A percentile compares a stretch with the other conserved stretches of the same genome.
Evolutionary conservation across 2,113 vertebrate genomes (phyloP).

Genomic region (Felis chaus): DNA sequence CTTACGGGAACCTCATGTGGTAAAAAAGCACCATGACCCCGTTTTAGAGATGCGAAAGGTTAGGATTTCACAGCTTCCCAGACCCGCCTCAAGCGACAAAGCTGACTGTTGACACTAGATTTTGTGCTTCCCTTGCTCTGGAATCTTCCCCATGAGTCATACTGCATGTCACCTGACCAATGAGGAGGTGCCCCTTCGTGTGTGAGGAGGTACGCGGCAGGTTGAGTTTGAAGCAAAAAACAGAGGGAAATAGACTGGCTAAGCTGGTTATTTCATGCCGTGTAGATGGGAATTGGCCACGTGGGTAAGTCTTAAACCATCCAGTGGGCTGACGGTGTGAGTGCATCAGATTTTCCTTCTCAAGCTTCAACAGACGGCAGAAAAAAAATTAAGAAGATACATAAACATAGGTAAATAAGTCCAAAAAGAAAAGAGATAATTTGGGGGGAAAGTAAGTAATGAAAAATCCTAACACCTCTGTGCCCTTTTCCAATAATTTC

Average conservation of each 20-base stretch:
- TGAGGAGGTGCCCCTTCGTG: accelerated
- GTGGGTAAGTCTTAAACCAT: accelerated
- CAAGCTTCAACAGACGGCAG: background rate
- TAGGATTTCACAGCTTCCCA: background rate
- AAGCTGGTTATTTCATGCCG: background rate
- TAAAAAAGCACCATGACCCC: accelerated
- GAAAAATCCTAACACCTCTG: background rate
- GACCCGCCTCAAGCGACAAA: background rate
- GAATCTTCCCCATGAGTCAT: background rate
- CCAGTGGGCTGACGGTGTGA: background rate
- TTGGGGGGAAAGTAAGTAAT: background rate
- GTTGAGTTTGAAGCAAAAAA: background rate
- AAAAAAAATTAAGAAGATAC: background rate
- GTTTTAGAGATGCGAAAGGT: background rate
- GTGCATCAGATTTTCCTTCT: background rate
- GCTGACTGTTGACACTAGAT: background rate
- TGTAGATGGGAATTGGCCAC: background rate
- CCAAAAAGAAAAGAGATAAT: background rate
- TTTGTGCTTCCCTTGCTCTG: background rate
- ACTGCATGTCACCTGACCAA: too few relatives aligned
- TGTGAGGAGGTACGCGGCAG: too few relatives aligned
- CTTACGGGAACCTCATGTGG: background rate
- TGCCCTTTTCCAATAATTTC: background rate
- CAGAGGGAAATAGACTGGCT: accelerated
- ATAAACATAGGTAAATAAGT: background rate